A percentile compares a stretch with the other conserved stretches of the same genome.
Conservation (phyloP, 2,113 vertebrate genomes). For the Lophura nycthemera region DNA sequence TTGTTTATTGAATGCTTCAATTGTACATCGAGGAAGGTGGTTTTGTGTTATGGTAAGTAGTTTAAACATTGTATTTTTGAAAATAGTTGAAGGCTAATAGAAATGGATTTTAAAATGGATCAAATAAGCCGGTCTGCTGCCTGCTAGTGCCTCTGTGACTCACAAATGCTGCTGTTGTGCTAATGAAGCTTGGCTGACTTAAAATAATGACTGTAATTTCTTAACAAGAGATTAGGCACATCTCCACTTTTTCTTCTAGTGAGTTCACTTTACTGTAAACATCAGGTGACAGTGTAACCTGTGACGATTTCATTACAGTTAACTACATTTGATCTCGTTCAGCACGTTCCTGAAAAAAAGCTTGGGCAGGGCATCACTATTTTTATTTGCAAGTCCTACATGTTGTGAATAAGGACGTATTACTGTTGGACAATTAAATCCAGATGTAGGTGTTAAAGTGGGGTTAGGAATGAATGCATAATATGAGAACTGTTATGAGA, state of each 20-base stretch:
- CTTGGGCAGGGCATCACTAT: neutral
- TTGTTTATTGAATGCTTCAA: constrained; percentile 16
- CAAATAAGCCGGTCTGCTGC: neutral
- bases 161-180: neutral
- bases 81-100: constrained; percentile 18
- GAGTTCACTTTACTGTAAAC: constrained; percentile 20
- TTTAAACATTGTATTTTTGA: neutral
- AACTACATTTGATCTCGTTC: constrained; percentile 36
- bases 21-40: neutral
- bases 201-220: neutral
- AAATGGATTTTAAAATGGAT: constrained; percentile 1
- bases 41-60: constrained; percentile 25
- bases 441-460: neutral
- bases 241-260: constrained; percentile 11
- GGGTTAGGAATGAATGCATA: neutral
- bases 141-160: neutral
- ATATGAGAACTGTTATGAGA: neutral
- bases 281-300: constrained; percentile 1
- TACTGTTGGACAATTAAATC: neutral
- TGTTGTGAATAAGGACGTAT: neutral
- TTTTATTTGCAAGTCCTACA: neutral
- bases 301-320: constrained; percentile 36
- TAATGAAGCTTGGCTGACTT: constrained; percentile 28
- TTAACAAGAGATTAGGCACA: constrained; percentile 5
- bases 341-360: neutral